Evolutionary conservation across 2,797 vertebrate species (phyloP).

Genomic region (Neoniphon sammara): DNA sequence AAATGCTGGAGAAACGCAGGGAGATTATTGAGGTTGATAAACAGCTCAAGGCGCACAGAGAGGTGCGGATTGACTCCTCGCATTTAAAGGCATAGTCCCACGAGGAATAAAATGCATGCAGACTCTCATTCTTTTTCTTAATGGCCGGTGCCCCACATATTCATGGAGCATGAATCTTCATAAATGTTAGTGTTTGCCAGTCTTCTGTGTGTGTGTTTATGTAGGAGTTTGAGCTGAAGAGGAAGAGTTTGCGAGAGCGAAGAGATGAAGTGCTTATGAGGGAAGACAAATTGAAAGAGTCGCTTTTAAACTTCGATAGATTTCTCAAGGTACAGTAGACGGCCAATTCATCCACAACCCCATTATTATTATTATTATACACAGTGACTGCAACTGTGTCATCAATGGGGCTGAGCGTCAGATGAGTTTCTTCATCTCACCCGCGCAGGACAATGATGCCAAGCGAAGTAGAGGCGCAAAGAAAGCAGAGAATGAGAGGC

Average conservation of each 20-base stretch:
- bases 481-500: slow-evolving; percentile 64
- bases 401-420: neutral
- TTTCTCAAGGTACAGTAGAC: slow-evolving; percentile 82
- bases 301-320: slow-evolving; percentile 71
- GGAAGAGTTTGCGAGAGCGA: slow-evolving; percentile 66
- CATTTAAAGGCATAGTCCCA: neutral
- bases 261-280: slow-evolving; percentile 70
- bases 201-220: slow-evolving; percentile 18
- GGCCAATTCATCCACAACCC: neutral
- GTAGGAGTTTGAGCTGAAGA: slow-evolving; percentile 78
- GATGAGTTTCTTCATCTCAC: neutral
- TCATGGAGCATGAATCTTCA: neutral
- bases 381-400: neutral
- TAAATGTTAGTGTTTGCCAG: neutral
- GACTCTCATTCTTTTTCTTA: neutral
- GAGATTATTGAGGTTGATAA: slow-evolving; percentile 69
- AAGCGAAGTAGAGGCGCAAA: slow-evolving; percentile 57
- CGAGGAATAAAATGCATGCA: neutral
- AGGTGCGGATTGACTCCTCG: slow-evolving; percentile 70
- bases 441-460: slow-evolving; percentile 76
- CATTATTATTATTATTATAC: no score
- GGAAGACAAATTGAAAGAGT: slow-evolving; percentile 69
- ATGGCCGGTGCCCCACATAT: neutral
- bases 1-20: slow-evolving; percentile 77
- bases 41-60: slow-evolving; percentile 67